A percentile compares a stretch with the other conserved stretches of the same genome.
Evolutionary conservation across 1,140 invertebrate species (phyloP).

Genomic region (Elysia chlorotica): DNA sequence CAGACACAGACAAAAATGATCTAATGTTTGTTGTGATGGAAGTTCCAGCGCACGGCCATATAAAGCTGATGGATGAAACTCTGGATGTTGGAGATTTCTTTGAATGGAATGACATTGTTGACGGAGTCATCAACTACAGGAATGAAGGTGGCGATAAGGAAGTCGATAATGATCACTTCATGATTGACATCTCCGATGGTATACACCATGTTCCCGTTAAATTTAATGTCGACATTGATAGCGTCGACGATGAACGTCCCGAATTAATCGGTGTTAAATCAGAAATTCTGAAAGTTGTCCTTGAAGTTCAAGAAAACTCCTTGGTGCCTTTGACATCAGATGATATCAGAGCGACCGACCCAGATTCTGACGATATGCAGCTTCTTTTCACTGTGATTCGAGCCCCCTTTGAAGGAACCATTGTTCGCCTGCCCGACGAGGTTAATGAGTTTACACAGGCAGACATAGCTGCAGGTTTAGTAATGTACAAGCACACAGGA

Average conservation of each 20-base stretch:
- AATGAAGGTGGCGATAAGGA: conserved; percentile 55
- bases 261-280: conserved; percentile 35
- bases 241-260: conserved; percentile 58
- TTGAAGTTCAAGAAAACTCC: conserved; percentile 53
- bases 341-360: conserved; percentile 51
- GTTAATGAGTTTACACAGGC: conserved; percentile 55
- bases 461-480: conserved; percentile 45
- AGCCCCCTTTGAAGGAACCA: conserved; percentile 47
- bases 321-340: conserved; percentile 39
- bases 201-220: conserved; percentile 56
- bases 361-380: conserved; percentile 51
- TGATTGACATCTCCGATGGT: conserved; percentile 61
- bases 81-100: conserved; percentile 53
- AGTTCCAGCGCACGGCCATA: conserved; percentile 19
- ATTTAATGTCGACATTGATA: conserved; percentile 49
- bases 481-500: conserved; percentile 56
- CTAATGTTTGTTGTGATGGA: conserved; percentile 56
- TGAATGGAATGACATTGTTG: conserved; percentile 45
- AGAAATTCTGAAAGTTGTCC: conserved; percentile 37
- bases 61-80: conserved; percentile 23
- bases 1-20: conserved; percentile 48
- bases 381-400: conserved; percentile 52
- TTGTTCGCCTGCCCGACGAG: conserved; percentile 42
- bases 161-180: conserved; percentile 50
- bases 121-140: conserved; percentile 53